A percentile compares a stretch with the other conserved stretches of the same genome.
Evolutionary conservation across 2,113 vertebrate genomes (phyloP).

Genomic region (Neodon shergylaensis): DNA sequence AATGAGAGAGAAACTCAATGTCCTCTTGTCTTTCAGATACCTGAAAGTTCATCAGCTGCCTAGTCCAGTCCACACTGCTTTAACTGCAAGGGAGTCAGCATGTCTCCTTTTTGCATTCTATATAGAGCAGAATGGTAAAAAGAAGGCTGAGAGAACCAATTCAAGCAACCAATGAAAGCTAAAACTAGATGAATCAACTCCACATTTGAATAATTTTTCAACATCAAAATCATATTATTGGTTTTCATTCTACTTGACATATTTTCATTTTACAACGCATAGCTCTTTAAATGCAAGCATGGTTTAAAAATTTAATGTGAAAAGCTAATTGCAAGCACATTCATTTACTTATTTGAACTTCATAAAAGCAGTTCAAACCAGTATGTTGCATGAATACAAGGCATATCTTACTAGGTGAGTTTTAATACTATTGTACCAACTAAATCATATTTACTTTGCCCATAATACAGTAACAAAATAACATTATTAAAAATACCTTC

Average conservation of each 20-base stretch:
- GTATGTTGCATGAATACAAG: not conserved
- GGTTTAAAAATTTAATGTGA: not conserved
- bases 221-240: not conserved
- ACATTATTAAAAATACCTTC: constrained; percentile 6
- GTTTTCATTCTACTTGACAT: not conserved
- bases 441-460: constrained; percentile 10
- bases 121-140: not conserved
- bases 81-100: not conserved
- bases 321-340: constrained; percentile 3
- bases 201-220: not conserved
- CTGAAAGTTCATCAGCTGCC: not conserved
- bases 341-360: constrained; percentile 39
- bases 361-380: not conserved
- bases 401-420: not conserved
- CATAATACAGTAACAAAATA: not conserved
- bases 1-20: not conserved
- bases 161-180: not conserved
- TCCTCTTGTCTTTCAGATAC: not conserved
- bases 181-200: not conserved
- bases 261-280: not conserved
- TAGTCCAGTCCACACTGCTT: not conserved
- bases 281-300: constrained; percentile 39
- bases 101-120: not conserved
- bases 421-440: not conserved
- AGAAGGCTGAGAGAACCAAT: not conserved